A percentile compares a stretch with the other conserved stretches of the same genome.
Evolutionary conservation across 2,888 invertebrate genomes (phyloP).

Genomic region (Griposia aprilina): DNA sequence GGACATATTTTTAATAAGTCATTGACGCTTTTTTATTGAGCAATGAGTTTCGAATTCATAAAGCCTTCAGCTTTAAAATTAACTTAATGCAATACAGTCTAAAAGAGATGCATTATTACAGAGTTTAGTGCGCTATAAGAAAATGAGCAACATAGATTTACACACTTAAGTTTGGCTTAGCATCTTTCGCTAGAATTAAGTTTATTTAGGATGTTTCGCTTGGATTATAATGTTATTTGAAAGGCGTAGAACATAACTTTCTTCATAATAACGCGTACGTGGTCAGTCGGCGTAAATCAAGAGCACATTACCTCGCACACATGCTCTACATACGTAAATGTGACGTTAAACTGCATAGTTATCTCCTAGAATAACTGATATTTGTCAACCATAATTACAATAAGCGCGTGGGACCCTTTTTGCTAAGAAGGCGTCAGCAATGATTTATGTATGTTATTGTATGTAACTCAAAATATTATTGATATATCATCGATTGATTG

Average conservation of each 20-base stretch:
- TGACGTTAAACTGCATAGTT: slow-evolving; percentile 50
- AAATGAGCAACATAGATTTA: not conserved
- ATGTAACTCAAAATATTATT: slow-evolving; percentile 43
- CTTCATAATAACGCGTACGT: slow-evolving; percentile 33
- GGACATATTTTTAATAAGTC: not conserved
- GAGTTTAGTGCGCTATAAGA: not conserved
- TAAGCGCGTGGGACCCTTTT: slow-evolving; percentile 25
- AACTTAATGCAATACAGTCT: not conserved
- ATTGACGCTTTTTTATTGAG: not conserved
- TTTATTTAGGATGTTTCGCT: not conserved
- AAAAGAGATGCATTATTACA: not conserved
- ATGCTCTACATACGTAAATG: slow-evolving; percentile 54
- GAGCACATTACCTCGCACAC: slow-evolving; percentile 14
- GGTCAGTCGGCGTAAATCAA: slow-evolving; percentile 21
- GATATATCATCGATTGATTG: slow-evolving; percentile 1
- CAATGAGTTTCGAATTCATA: not conserved
- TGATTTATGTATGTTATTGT: slow-evolving; percentile 19
- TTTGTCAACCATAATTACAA: slow-evolving; percentile 24
- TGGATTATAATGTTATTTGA: not conserved
- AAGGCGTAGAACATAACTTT: slow-evolving; percentile 3
- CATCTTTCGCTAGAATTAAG: not conserved
- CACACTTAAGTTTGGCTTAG: not conserved
- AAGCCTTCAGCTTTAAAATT: not conserved
- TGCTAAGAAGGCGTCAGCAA: slow-evolving; percentile 27
- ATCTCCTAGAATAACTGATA: slow-evolving; percentile 32